Base-by-base conservation (phyloP, 2,888 invertebrate species). In the Alviniconcha strummeri region DNA sequence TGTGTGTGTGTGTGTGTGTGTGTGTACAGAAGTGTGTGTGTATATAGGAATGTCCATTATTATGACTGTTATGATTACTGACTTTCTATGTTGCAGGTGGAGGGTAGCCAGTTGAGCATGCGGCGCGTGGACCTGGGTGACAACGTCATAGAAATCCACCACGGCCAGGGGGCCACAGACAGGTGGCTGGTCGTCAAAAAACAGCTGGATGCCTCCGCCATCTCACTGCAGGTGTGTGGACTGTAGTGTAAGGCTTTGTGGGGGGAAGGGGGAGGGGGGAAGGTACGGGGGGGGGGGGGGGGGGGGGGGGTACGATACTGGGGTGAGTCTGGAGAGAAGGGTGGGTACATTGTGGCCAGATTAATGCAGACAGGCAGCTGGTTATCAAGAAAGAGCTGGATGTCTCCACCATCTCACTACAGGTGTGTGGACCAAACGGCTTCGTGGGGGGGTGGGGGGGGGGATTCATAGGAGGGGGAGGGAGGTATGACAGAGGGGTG, bases 101-200 rank as follows among this genome's bases (percentile, higher is more conserved):
- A 91, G 75, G 85, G 85, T 15, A 85, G 84, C 52, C 85, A 85
- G 4, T 85, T 88, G 82, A 84, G 83, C 15, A 93, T 93, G 90
- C 83, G 83, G 7, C 86, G 93, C 17, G 80, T 86, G 79, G 92
- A 93, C 84, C 83, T 91, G 17, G 90, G 89, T 19, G 86, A 92
- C 36, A 87, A 87, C 56, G 85, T 93, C 4, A 85, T 92, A 11
- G 92, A 92, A 84, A 93, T 93, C 54, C 81, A 87, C 57, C 91
- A 93, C 84, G 86, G 82, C 5, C 55, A 67, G 64, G 84, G 87
- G 36, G 86, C 85, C 1, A 86, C 80, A n/a, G 92, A 93, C 74
- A 80, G 90, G 52, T 93, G 93, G 92, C 89, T 93, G 57, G 92
- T 93, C 15, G 86, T 92, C 13, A 90, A 89, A 86, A 92, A 91